Conservation (phyloP, 2,888 invertebrate species). For the Litoditis marina region DNA sequence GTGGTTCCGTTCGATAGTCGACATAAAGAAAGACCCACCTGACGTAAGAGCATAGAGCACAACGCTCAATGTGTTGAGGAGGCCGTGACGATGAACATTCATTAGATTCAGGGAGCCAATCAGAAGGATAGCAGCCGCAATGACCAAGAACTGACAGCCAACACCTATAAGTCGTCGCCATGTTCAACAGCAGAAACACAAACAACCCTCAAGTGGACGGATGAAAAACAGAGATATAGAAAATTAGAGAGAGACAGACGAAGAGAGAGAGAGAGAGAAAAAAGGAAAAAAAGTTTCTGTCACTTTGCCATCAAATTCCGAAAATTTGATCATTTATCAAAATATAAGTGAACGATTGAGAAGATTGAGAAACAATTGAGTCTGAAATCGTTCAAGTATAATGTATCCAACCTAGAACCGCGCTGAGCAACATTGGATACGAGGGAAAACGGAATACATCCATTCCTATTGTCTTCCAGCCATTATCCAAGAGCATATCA, state of each 20-base stretch:
- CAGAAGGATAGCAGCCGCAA: slow-evolving; percentile 65
- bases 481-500: slow-evolving; percentile 63
- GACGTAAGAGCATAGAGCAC: slow-evolving; percentile 66
- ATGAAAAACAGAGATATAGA: no score
- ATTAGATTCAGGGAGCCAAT: slow-evolving; percentile 66
- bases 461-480: slow-evolving; percentile 67
- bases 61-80: slow-evolving; percentile 65
- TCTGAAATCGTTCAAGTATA: no score
- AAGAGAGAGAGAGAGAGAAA: no score
- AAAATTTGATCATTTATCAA: no score
- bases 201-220: no score
- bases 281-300: no score
- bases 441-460: slow-evolving; percentile 66
- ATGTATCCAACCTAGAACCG: slow-evolving; percentile 64
- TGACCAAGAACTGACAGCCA: slow-evolving; percentile 65
- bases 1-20: no score
- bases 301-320: no score
- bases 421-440: slow-evolving; percentile 65
- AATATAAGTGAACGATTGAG: no score
- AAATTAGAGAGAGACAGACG: no score
- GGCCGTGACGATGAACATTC: slow-evolving; percentile 66
- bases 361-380: no score
- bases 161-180: slow-evolving; percentile 62
- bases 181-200: no score
- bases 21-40: slow-evolving; percentile 48